These are phyloP conservation scores for Hyposmocoma kahamanoa DNA, from an alignment of 1,140 invertebrate genomes.

Conservation along the genomic window DNA sequence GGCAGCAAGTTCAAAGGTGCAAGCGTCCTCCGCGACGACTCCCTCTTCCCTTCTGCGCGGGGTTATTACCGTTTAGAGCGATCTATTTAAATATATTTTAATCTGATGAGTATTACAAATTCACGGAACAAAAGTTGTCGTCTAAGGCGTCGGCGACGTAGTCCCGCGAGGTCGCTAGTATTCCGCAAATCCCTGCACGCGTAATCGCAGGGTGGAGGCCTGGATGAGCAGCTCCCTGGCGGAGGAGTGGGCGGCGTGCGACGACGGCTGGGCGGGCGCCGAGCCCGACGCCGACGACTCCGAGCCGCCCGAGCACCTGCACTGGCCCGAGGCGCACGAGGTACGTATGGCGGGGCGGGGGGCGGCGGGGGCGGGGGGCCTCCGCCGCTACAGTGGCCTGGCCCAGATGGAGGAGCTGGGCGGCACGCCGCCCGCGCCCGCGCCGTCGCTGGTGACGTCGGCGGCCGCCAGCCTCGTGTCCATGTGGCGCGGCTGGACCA, in stretches of 20 bases:
- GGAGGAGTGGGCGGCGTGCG: conserved; percentile 24
- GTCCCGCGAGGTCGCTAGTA: too few species aligned
- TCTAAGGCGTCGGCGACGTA: too few species aligned
- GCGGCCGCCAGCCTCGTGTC: conserved; percentile 81
- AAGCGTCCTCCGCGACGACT: too few species aligned
- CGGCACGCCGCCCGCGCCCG: conserved; percentile 70
- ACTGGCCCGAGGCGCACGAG: conserved; percentile 54
- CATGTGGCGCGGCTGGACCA: conserved; percentile 81
- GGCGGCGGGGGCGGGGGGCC: too few species aligned
- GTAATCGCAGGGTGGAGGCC: conserved; percentile 18
- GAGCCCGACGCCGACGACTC: conserved; percentile 35
- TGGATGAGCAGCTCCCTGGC: conserved; percentile 15
- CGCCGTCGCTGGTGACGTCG: conserved; percentile 79
- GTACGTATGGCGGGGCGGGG: too few species aligned
- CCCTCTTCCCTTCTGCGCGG: too few species aligned
- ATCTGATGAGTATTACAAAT: too few species aligned
- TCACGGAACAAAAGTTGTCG: too few species aligned
- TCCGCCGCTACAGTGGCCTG: not conserved
- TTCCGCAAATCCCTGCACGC: too few species aligned
- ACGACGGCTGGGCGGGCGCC: conserved; percentile 7
- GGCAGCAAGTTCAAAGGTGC: too few species aligned
- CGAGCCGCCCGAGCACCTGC: conserved; percentile 59
- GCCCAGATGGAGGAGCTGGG: conserved; percentile 40
- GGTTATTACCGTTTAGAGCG: too few species aligned
- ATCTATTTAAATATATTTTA: too few species aligned